These are phyloP conservation scores for Pelochelys cantorii DNA, from an alignment of 2,797 vertebrate species.

Conservation along the genomic window DNA sequence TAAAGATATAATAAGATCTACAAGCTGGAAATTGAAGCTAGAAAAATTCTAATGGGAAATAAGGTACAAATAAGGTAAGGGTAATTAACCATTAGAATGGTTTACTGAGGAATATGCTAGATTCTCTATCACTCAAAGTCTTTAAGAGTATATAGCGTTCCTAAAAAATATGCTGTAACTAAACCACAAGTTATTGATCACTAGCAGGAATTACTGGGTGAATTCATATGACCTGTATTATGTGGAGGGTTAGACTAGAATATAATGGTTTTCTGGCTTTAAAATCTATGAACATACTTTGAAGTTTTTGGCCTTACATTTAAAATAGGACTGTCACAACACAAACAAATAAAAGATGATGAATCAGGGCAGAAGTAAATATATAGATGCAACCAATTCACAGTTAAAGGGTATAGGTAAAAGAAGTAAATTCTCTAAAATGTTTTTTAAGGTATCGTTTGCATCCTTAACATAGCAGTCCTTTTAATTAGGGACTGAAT, in stretches of 20 bases:
- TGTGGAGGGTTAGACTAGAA: not conserved
- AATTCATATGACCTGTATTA: slow-evolving; percentile 36
- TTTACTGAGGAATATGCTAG: slow-evolving; percentile 64
- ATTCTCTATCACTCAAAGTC: slow-evolving; percentile 66
- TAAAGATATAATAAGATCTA: not conserved
- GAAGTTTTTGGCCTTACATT: not conserved
- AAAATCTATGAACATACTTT: slow-evolving; percentile 24
- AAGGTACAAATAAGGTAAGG: slow-evolving; percentile 52
- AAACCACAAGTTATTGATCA: slow-evolving; percentile 45
- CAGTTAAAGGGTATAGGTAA: not conserved
- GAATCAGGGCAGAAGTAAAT: not conserved
- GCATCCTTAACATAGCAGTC: not conserved
- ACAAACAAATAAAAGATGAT: slow-evolving; percentile 6
- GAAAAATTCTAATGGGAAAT: slow-evolving; percentile 49
- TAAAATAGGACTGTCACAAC: slow-evolving; percentile 13
- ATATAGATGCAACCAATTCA: not conserved
- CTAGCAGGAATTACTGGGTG: slow-evolving; percentile 16
- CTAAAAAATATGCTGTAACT: slow-evolving; percentile 57
- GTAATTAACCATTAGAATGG: slow-evolving; percentile 54
- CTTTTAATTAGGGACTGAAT: slow-evolving; percentile 16
- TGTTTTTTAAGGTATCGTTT: not conserved
- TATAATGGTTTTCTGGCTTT: not conserved
- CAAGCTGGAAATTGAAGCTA: slow-evolving; percentile 45
- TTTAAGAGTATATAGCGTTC: slow-evolving; percentile 65
- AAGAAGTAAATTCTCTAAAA: not conserved